Base-by-base conservation (phyloP, 2,113 vertebrate species). In the Plectropomus leopardus region DNA sequence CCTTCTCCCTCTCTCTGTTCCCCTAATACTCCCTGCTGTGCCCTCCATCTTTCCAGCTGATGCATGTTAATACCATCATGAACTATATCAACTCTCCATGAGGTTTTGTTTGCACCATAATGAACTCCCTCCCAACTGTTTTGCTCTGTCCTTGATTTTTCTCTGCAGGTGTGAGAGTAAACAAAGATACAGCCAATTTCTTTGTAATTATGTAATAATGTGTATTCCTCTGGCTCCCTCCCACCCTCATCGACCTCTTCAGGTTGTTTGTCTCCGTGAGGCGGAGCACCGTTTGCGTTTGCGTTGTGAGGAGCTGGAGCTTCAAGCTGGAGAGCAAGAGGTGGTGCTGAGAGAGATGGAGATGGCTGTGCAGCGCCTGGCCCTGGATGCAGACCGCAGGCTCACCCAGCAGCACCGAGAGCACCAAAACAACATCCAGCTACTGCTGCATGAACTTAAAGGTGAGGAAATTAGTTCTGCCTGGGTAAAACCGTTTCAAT, bases 191-290 rank as follows among this genome's bases (percentile, higher is more conserved):
- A 60, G 45, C 45, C 45, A 59, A 16, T 60, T 5, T 34, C 21
- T 58, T 53, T 45, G 34, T 78, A 54, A 72, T 55, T n/a, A 32
- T 51, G 36, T 40, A 34, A 32, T 32, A 32, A 10, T 55, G 26
- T 53, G 10, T 32, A 15, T 23, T 72, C 42, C n/a, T 54, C 19
- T 48, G 4, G 16, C 4, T 5, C 53, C 0, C 26, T 44, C 7
- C 42, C 6, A 21, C 10, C 14, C 54, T 57, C 30, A 30, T 72
- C 14, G 53, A 58, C n/a, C 89, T 63, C 77, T 57, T 24, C 86
- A 99, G 97, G 96, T 98, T 73, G 92, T 98, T 72, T 76, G 90
- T 84, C 95, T 98, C 16, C 93, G 95, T 78, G 96, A 97, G 82
- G 80, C 85, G 14, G 94, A 96, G 90, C 81, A 55, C 28, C 94